phyloP scores from a whole-genome alignment of 2,113 vertebrate genomes.

The Apaloderma vittatum region DNA sequence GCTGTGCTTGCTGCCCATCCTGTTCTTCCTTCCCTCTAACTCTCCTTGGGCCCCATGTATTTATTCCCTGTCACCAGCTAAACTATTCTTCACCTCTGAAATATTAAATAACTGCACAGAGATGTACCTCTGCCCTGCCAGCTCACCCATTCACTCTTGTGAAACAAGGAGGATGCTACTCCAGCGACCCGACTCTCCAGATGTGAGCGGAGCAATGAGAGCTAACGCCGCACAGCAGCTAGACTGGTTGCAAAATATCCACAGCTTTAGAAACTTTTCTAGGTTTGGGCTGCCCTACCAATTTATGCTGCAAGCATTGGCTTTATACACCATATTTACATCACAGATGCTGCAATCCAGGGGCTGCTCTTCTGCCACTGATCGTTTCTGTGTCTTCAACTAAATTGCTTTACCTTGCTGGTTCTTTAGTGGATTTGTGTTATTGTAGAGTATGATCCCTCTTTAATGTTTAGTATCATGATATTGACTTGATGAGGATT shows the following conservation, averaged over 20 bases:
- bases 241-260: not conserved
- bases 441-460: not conserved
- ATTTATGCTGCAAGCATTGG: not conserved
- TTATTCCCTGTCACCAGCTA: not conserved
- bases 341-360: not conserved
- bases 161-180: not conserved
- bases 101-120: not conserved
- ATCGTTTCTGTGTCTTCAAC: not conserved
- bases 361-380: not conserved
- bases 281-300: not conserved
- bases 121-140: not conserved
- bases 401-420: not conserved
- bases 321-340: not conserved
- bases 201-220: rapidly evolving
- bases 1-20: not conserved
- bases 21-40: not conserved
- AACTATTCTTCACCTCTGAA: not conserved
- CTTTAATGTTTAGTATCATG: not conserved
- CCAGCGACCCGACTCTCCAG: not conserved
- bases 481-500: not conserved
- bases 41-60: not conserved
- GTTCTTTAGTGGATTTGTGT: not conserved
- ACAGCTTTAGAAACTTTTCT: not conserved
- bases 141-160: not conserved
- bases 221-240: not conserved